Conservation (phyloP, 1,140 invertebrate genomes). For the Proctacanthus coquilletti region DNA sequence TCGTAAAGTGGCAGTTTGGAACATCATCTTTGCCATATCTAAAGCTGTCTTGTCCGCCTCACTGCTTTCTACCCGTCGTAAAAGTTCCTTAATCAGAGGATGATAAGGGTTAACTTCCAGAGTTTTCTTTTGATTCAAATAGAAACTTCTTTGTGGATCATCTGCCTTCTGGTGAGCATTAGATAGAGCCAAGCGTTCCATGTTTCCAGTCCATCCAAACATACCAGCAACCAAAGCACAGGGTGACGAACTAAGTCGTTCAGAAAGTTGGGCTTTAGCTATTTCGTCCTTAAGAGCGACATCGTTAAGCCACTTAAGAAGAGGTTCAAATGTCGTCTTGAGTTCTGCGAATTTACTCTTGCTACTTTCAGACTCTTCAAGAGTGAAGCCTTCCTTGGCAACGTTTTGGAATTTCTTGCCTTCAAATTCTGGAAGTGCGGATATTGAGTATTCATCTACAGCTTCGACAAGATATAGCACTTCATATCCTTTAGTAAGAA, state of each 20-base stretch:
- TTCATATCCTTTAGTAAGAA: slow-evolving; percentile 90
- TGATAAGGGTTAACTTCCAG: slow-evolving; percentile 96
- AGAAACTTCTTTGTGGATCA: slow-evolving; percentile 81
- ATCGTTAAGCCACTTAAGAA: slow-evolving; percentile 83
- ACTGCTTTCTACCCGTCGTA: slow-evolving; percentile 67
- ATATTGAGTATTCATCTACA: slow-evolving; percentile 96
- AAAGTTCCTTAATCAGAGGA: slow-evolving; percentile 84
- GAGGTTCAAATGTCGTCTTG: slow-evolving; percentile 72
- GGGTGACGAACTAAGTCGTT: slow-evolving; percentile 81
- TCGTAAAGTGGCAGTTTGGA: slow-evolving; percentile 78
- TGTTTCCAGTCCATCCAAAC: slow-evolving; percentile 98
- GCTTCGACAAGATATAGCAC: slow-evolving; percentile 92
- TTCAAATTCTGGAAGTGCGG: slow-evolving; percentile 95
- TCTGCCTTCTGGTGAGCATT: slow-evolving; percentile 95
- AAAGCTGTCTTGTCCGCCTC: slow-evolving; percentile 64
- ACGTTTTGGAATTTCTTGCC: slow-evolving; percentile 99
- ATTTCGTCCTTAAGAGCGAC: slow-evolving; percentile 73
- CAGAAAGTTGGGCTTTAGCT: slow-evolving; percentile 71
- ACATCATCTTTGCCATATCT: slow-evolving; percentile 82
- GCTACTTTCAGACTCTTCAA: slow-evolving; percentile 69
- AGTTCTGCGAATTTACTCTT: slow-evolving; percentile 71
- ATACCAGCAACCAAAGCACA: slow-evolving; percentile 93
- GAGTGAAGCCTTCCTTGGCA: slow-evolving; percentile 91
- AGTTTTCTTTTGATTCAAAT: slow-evolving; percentile 93
- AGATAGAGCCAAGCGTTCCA: slow-evolving; percentile 91